Evolutionary conservation across 2,113 vertebrate species (phyloP).

Genomic region (Pachycephala philippinensis): DNA sequence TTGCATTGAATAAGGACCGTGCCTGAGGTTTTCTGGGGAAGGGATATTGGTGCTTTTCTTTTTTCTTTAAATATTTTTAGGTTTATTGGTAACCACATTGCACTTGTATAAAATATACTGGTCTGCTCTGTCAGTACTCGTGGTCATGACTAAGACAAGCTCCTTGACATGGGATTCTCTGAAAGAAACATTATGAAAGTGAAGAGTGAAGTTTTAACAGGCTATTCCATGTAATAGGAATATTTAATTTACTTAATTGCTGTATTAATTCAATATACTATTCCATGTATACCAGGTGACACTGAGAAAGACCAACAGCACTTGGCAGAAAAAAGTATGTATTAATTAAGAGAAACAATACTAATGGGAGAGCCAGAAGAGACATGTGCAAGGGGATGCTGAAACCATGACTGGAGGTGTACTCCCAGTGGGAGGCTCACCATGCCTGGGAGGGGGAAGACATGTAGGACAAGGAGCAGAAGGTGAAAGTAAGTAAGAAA

Average conservation of each 20-base stretch:
- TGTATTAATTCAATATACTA: neutral
- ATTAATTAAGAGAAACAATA: neutral
- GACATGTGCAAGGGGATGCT: rapidly evolving
- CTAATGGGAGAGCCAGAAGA: neutral
- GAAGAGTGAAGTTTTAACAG: neutral
- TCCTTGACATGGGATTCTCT: neutral
- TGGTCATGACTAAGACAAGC: neutral
- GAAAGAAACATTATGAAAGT: neutral
- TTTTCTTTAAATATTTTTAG: neutral
- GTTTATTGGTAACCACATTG: neutral
- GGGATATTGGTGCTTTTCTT: neutral
- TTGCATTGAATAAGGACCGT: neutral
- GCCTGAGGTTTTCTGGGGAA: neutral
- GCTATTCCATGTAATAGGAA: neutral
- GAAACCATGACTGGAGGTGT: rapidly evolving
- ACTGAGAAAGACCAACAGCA: neutral
- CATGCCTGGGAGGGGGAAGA: too few species aligned
- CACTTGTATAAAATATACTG: neutral
- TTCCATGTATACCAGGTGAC: neutral
- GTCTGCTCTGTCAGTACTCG: neutral
- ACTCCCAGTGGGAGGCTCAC: neutral
- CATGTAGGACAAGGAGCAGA: rapidly evolving
- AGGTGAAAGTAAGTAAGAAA: neutral
- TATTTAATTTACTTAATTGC: neutral
- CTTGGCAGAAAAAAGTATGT: neutral